phyloP scores from a whole-genome alignment of 2,797 vertebrate genomes.

The Oreochromis grahami region DNA sequence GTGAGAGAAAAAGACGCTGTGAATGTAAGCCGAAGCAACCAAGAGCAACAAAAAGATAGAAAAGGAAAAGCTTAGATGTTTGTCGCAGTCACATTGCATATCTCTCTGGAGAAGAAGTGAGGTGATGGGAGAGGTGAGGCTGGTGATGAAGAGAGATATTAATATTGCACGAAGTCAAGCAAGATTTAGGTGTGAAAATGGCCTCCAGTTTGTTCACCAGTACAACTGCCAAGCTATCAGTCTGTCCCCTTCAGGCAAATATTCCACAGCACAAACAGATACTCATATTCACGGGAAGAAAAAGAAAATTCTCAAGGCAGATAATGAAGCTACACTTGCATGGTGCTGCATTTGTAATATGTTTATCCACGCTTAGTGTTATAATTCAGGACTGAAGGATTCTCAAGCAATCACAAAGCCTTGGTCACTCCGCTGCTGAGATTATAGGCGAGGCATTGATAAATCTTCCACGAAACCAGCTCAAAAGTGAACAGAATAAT shows the following conservation, averaged over 20 bases:
- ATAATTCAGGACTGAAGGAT: conserved; percentile 47
- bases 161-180: conserved; percentile 52
- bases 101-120: conserved; percentile 37
- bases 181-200: conserved; percentile 57
- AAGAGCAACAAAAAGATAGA: background rate
- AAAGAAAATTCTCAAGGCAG: conserved; percentile 29
- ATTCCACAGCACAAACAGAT: conserved; percentile 41
- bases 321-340: conserved; percentile 54
- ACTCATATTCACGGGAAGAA: conserved; percentile 18
- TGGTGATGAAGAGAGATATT: conserved; percentile 34
- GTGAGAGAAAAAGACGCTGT: background rate
- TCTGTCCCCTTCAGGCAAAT: conserved; percentile 41
- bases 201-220: conserved; percentile 49
- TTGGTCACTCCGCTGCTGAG: conserved; percentile 47
- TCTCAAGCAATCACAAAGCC: conserved; percentile 17
- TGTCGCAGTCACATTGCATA: conserved; percentile 44
- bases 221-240: conserved; percentile 36
- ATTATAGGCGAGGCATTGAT: conserved; percentile 52
- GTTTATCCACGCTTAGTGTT: conserved; percentile 42
- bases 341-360: conserved; percentile 53
- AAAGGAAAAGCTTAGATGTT: conserved; percentile 38
- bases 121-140: conserved; percentile 23
- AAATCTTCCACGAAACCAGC: conserved; percentile 51
- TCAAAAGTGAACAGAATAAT: conserved; percentile 50
- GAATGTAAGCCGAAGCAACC: conserved; percentile 2